Percentiles rank a stretch among this genome's conserved stretches.
phyloP scores from a whole-genome alignment of 2,113 vertebrate genomes.

The Callopanchax toddi region DNA sequence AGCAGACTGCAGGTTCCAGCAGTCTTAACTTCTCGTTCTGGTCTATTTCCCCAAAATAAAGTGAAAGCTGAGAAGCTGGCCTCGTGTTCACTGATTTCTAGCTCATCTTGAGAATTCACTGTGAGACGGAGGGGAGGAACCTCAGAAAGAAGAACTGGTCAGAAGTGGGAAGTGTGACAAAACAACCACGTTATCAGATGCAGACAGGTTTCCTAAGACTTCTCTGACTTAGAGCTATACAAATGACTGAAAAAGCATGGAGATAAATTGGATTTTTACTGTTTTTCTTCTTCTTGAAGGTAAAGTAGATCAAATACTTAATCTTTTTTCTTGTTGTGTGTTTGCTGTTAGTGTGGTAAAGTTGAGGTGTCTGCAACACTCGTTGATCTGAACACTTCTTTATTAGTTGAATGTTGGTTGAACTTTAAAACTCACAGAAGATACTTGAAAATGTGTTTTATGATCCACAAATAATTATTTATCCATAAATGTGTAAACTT shows the following conservation, averaged over 20 bases:
- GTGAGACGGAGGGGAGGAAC: not conserved
- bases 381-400: too few species aligned
- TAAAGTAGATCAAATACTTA: not conserved
- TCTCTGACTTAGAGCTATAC: too few species aligned
- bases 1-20: not conserved
- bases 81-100: too few species aligned
- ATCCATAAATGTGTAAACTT: too few species aligned
- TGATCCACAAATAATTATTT: not conserved
- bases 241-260: not conserved
- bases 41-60: conserved; percentile 25
- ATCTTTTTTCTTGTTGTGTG: not conserved
- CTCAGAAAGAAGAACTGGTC: not conserved
- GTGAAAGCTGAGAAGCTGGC: too few species aligned
- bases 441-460: too few species aligned
- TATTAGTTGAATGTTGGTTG: too few species aligned
- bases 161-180: conserved; percentile 30
- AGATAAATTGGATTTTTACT: conserved; percentile 9
- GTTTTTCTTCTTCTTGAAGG: conserved; percentile 41
- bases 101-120: not conserved
- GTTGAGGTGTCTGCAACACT: too few species aligned
- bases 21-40: not conserved
- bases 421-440: not conserved
- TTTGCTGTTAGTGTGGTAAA: too few species aligned
- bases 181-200: too few species aligned
- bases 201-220: too few species aligned